Base-by-base conservation (phyloP, 2,113 vertebrate species). In the Myotis davidii region DNA sequence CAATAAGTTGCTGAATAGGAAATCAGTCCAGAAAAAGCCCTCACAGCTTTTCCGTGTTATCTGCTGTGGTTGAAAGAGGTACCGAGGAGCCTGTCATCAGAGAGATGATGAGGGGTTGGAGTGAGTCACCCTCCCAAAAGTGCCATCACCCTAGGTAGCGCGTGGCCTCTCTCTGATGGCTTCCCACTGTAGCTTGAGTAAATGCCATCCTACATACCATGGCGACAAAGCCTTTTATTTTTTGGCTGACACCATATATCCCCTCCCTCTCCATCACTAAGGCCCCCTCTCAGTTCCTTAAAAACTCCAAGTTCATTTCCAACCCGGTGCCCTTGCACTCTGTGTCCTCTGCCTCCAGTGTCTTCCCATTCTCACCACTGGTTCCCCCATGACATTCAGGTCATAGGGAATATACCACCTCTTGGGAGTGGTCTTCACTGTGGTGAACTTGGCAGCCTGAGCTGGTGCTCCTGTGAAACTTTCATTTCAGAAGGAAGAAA, bases 1-100 rank as follows among this genome's bases (percentile, higher is more conserved):
- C 94, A 95, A 48, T 93, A 90, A 92, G 96, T 82, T 56, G 56
- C 94, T 96, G 94, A 95, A 94, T 95, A 83, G 94, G 82, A 96
- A 97, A 95, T 94, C 91, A 92, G 91, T 14, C 77, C 16, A 0
- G 88, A 86, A 88, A 96, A 90, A 91, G 95, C 64, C 72, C 59
- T 52, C 37, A 27, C 50, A 52, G 88, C 88, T 78, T 54, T 65
- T n/a, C 65, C 14, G 1, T 29, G 18, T 29, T 45, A 20, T 18
- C 61, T 3, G 13, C n/a, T 29, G 20, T 72, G 23, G 21, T 45
- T 52, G 67, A 52, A 76, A 42, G 34, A 92, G 54, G 61, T 8
- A 29, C 45, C n/a, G 12, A 39, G 39, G 74, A 50, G 42, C 14
- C 59, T 87, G 17, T 37, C 73, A 29, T 65, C 37, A 32, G n/a